Base-by-base conservation (phyloP, 1,140 invertebrate genomes). In the Xylocopa sonorina region DNA sequence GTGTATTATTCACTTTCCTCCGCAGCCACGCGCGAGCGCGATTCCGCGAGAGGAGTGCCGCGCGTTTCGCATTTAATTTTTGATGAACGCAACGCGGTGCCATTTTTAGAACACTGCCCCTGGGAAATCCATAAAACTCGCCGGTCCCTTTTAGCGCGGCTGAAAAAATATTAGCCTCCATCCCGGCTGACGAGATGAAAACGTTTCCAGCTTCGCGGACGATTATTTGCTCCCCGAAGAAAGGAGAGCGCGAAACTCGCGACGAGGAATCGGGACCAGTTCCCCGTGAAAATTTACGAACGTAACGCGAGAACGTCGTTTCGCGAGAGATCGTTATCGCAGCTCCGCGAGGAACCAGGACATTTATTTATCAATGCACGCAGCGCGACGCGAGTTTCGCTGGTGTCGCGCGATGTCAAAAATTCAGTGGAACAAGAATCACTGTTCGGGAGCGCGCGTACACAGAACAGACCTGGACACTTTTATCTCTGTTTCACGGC, bases 301-400 rank as follows among this genome's bases (percentile, higher is more conserved):
- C n/a, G 55, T 57, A 32, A 57, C 32, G 55, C 55, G 55, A 32
- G 18, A 73, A 60, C 55, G 60, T 73, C 18, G 55, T 32, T n/a
- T 16, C 55, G 41, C 24, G 69, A 29, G 16, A 73, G 69, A 55
- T 60, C 41, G 9, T 34, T 46, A 72, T 41, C 48, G 57, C 69
- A 48, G 41, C 4, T 57, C 29, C 32, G 27, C 29, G 27, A 18
- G 21, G 18, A 57, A 57, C 32, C 18, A 27, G 16, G 3, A 57
- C 16, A 32, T 32, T 57, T 57, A 14, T 57, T 32, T n/a, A n/a
- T n/a, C n/a, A n/a, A n/a, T n/a, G n/a, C n/a, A n/a, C n/a, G n/a
- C n/a, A n/a, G n/a, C n/a, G n/a, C n/a, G n/a, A n/a, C n/a, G n/a
- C n/a, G n/a, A n/a, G n/a, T n/a, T n/a, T n/a, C n/a, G n/a, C n/a